These are phyloP conservation scores for Platygyra sinensis DNA, from an alignment of 64 coral and sea anemone species.

Conservation along the genomic window DNA sequence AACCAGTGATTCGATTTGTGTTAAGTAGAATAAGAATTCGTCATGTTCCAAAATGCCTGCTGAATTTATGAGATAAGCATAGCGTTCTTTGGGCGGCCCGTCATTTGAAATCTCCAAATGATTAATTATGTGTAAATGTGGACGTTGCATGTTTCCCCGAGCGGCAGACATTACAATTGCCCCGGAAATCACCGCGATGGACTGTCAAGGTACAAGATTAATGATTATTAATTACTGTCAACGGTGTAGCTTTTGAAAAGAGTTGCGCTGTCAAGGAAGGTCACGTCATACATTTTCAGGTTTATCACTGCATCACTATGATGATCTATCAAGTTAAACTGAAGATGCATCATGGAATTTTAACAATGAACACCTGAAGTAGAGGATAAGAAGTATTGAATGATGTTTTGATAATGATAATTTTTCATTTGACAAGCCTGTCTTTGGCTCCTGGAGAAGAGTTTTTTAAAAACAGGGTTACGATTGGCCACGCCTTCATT, in stretches of 20 bases:
- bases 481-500: no score
- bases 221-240: slow-evolving; percentile 62
- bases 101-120: slow-evolving; percentile 23
- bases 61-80: slow-evolving; percentile 20
- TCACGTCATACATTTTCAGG: not conserved
- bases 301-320: not conserved
- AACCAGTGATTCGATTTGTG: not conserved
- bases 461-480: no score
- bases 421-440: no score
- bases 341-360: not conserved
- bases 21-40: not conserved
- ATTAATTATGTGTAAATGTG: slow-evolving; percentile 36
- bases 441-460: no score
- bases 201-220: slow-evolving; percentile 29
- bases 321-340: not conserved
- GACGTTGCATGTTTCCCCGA: not conserved
- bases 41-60: not conserved
- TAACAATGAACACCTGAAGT: not conserved
- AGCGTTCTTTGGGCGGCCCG: not conserved
- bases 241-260: not conserved
- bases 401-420: no score
- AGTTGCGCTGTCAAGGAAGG: not conserved
- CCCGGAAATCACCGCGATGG: slow-evolving; percentile 1
- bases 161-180: not conserved
- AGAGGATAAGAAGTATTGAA: not conserved